Evolutionary conservation across 1,140 invertebrate genomes (phyloP).

Genomic region (Drosophila oshimai): DNA sequence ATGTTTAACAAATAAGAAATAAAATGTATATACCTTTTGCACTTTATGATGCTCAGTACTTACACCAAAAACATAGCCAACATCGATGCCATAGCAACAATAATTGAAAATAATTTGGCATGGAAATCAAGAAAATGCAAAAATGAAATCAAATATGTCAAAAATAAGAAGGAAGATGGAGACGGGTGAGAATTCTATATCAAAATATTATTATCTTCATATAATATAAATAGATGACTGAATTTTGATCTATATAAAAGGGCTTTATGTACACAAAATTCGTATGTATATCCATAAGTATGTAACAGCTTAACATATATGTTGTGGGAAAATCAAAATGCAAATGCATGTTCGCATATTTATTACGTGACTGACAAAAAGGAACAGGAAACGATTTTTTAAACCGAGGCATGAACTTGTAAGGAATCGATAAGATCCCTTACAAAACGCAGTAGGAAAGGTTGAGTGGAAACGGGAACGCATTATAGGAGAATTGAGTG

Average conservation of each 20-base stretch:
- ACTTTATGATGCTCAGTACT: not conserved
- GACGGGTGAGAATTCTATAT: not conserved
- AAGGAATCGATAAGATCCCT: too few species aligned
- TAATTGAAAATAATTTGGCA: conserved; percentile 43
- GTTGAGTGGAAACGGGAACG: too few species aligned
- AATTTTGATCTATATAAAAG: not conserved
- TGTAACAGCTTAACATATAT: not conserved
- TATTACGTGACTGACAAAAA: conserved; percentile 38
- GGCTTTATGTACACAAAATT: not conserved
- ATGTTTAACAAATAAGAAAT: too few species aligned
- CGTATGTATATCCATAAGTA: not conserved
- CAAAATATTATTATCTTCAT: conserved; percentile 35
- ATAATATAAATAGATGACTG: conserved; percentile 17
- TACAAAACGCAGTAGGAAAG: too few species aligned
- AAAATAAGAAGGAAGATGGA: not conserved
- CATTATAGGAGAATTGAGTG: too few species aligned
- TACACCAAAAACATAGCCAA: not conserved
- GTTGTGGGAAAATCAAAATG: conserved; percentile 51
- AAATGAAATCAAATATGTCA: conserved; percentile 44
- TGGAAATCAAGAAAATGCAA: conserved; percentile 48
- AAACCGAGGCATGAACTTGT: not conserved
- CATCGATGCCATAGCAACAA: conserved; percentile 29
- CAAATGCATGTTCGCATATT: conserved; percentile 72
- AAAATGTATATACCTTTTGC: not conserved
- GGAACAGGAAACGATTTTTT: not conserved